Evolutionary conservation across 1,140 invertebrate genomes (phyloP), one percentile per base, ranked within the genome.

Genomic region (Eriosoma lanigerum): DNA sequence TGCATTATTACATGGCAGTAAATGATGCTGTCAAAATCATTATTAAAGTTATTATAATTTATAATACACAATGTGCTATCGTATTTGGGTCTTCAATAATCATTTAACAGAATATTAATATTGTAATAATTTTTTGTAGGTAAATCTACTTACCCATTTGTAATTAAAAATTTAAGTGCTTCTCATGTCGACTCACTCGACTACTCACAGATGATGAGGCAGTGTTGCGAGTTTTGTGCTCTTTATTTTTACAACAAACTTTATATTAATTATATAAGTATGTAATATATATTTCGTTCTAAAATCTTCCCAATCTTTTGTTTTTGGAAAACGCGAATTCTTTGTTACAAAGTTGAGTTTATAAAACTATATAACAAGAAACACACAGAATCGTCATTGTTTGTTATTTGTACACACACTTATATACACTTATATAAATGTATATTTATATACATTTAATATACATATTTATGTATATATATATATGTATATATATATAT

Each of bases 351-450:
- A 68, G 21, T 68, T 8, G 44, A 68, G 21, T 44, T 68, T 48
- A 68, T 68, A 68, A 48, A 48, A 68, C 38, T 68, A n/a, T n/a
- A n/a, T n/a, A 68, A 68, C 44, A 38, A 46, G 44, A 68, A 10
- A 10, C 38, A 38, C n/a, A 38, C n/a, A 68, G 21, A 38, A 64
- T 64, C 62, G 29, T 46, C n/a, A 24, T 21, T 19, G 64, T 68
- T 68, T 68, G 15, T 72, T 72, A 72, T 72, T 72, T 72, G 48
- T 72, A 72, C 68, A 44, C 21, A 66, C 32, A 38, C 32, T 38
- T 38, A 38, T 38, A 38, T 38, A n/a, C n/a, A n/a, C n/a, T n/a
- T n/a, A n/a, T n/a, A n/a, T n/a, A n/a, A n/a, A n/a, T n/a, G n/a
- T n/a, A n/a, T n/a, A n/a, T n/a, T n/a, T n/a, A n/a, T n/a, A n/a